A percentile compares a stretch with the other conserved stretches of the same genome.
These are phyloP conservation scores for Potorous gilbertii DNA, from an alignment of 2,797 vertebrate genomes.

Conservation along the genomic window DNA sequence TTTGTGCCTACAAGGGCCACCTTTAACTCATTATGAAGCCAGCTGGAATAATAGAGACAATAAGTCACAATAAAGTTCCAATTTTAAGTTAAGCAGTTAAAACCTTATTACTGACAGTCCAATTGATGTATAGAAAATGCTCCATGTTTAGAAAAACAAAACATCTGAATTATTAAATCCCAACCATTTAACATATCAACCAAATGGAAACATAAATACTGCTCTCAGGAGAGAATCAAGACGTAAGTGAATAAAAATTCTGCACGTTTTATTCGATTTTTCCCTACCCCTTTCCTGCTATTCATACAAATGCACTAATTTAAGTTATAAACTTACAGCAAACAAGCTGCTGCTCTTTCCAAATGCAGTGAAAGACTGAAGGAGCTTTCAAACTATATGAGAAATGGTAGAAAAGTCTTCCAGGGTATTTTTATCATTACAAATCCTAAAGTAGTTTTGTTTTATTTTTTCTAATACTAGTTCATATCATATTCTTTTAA, in stretches of 20 bases:
- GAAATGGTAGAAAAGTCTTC: neutral
- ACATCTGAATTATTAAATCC: neutral
- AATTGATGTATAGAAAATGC: neutral
- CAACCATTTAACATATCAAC: neutral
- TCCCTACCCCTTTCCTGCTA: neutral
- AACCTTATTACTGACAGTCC: neutral
- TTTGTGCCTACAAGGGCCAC: constrained; percentile 93
- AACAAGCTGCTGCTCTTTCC: neutral
- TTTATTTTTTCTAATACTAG: neutral
- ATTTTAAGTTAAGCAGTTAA: constrained; percentile 38
- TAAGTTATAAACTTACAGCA: neutral
- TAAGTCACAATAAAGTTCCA: constrained; percentile 43
- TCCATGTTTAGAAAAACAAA: constrained; percentile 50
- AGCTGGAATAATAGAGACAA: constrained; percentile 86
- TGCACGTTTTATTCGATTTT: neutral
- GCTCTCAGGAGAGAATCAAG: neutral
- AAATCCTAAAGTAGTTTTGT: neutral
- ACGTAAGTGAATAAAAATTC: neutral
- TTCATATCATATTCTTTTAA: constrained; percentile 16
- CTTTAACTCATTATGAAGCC: constrained; percentile 97
- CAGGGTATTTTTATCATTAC: neutral
- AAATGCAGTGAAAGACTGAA: neutral
- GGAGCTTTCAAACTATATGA: neutral
- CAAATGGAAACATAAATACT: neutral
- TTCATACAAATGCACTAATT: neutral